phyloP scores from a whole-genome alignment of 2,113 vertebrate genomes.

The Bambusicola thoracicus region DNA sequence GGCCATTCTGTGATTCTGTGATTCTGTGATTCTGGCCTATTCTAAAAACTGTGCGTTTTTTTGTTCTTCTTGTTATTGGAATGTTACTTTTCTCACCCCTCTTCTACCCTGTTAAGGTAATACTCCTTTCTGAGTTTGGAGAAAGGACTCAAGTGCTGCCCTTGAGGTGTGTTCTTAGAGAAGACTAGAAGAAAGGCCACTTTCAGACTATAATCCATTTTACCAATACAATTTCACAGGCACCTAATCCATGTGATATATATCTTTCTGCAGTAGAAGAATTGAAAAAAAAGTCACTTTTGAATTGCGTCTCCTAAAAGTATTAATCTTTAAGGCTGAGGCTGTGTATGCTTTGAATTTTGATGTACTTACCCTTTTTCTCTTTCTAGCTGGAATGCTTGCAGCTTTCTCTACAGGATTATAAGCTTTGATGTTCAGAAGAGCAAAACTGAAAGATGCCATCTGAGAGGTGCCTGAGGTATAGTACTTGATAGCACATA shows the following conservation, averaged over 20 bases:
- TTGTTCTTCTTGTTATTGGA: too few relatives aligned
- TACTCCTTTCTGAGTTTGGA: not conserved
- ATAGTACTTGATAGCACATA: conserved; percentile 36
- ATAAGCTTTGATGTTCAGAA: conserved; percentile 65
- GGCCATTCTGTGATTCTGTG: too few relatives aligned
- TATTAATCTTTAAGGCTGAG: conserved; percentile 12
- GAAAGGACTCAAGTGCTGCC: not conserved
- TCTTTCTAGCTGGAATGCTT: conserved; percentile 73
- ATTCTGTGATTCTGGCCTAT: not conserved
- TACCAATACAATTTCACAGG: not conserved
- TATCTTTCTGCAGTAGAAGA: not conserved
- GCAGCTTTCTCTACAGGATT: conserved; percentile 30
- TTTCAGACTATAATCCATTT: not conserved
- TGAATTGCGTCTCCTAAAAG: not conserved
- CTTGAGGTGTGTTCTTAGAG: not conserved
- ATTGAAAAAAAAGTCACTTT: not conserved
- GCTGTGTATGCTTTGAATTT: conserved; percentile 22
- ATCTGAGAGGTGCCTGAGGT: conserved; percentile 92
- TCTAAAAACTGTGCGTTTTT: not conserved
- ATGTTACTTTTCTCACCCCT: not conserved
- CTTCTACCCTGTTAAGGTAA: not conserved
- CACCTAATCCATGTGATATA: not conserved
- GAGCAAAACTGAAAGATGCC: conserved; percentile 86
- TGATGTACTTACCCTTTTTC: conserved; percentile 34
- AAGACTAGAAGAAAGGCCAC: not conserved